A percentile compares a stretch with the other conserved stretches of the same genome.
These are phyloP conservation scores for Gadus macrocephalus DNA, from an alignment of 2,113 vertebrate genomes.

Conservation along the genomic window DNA sequence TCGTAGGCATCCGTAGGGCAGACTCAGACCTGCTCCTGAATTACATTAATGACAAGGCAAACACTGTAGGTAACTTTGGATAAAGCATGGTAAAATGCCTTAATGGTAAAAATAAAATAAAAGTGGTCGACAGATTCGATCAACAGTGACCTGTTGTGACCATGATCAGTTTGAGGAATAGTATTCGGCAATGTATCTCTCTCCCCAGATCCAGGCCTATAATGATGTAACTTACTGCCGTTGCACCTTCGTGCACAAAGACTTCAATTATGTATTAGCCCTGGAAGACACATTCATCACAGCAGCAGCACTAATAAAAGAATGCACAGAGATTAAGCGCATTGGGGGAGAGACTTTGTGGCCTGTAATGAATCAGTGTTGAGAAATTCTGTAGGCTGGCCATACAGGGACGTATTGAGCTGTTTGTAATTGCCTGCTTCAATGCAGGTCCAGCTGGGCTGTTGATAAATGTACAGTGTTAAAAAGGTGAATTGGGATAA, in stretches of 20 bases:
- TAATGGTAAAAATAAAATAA: not conserved
- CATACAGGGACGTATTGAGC: constrained; percentile 21
- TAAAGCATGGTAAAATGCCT: no score
- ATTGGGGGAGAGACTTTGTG: constrained; percentile 7
- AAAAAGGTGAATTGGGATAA: constrained; percentile 11
- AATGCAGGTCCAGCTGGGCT: constrained; percentile 20
- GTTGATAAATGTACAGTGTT: constrained; percentile 14
- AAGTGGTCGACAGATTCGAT: not conserved
- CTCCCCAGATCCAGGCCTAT: no score
- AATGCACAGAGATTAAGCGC: not conserved
- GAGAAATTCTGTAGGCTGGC: constrained; percentile 22
- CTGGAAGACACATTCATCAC: constrained; percentile 4
- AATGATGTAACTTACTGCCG: no score
- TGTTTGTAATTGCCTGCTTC: constrained; percentile 24
- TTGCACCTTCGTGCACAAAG: not conserved
- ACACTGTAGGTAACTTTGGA: no score
- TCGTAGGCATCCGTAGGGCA: no score
- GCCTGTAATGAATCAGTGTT: constrained; percentile 15
- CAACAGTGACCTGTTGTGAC: not conserved
- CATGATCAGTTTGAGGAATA: not conserved
- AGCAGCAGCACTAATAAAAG: constrained; percentile 2
- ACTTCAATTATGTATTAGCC: constrained; percentile 6
- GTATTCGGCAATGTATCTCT: no score
- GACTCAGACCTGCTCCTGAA: no score
- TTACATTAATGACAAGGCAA: no score